A percentile compares a stretch with the other conserved stretches of the same genome.
phyloP scores from a whole-genome alignment of 2,113 vertebrate genomes.

The Oryzias javanicus region DNA sequence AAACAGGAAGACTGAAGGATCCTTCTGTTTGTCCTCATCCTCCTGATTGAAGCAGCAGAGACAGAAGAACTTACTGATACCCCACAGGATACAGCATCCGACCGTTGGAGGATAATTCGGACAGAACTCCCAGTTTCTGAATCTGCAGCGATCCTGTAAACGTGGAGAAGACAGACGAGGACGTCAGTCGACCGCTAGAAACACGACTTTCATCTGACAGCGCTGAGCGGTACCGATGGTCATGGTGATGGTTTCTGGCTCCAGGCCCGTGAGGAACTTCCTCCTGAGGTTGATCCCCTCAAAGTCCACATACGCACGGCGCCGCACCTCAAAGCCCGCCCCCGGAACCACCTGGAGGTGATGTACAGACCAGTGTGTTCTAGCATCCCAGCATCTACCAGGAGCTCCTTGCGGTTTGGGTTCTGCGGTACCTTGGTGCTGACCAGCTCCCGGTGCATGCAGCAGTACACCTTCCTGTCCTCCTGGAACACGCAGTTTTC shows the following conservation, averaged over 20 bases:
- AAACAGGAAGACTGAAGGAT: too few species aligned
- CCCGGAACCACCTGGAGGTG: slow-evolving; percentile 76
- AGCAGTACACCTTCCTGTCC: slow-evolving; percentile 89
- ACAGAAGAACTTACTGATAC: slow-evolving; percentile 75
- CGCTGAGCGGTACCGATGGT: slow-evolving; percentile 79
- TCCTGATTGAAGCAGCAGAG: too few species aligned
- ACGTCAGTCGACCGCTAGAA: background rate
- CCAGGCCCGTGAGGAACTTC: slow-evolving; percentile 88
- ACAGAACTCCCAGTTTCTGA: slow-evolving; percentile 83
- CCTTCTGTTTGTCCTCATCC: background rate
- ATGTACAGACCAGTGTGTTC: background rate
- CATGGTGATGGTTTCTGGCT: slow-evolving; percentile 86
- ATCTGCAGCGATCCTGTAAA: slow-evolving; percentile 85
- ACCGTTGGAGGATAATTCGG: slow-evolving; percentile 84
- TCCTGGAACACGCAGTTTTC: slow-evolving; percentile 86
- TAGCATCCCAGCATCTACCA: too few species aligned
- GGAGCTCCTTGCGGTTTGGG: background rate
- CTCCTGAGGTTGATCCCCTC: slow-evolving; percentile 88
- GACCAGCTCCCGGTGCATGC: slow-evolving; percentile 82
- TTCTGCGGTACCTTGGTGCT: slow-evolving; percentile 76
- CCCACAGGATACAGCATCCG: slow-evolving; percentile 82
- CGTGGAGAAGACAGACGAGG: background rate
- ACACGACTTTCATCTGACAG: background rate
- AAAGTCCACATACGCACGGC: slow-evolving; percentile 90
- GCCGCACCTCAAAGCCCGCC: slow-evolving; percentile 83